Evolutionary conservation across 2,888 invertebrate species (phyloP), one percentile per base, ranked within the genome.

Genomic region (Metallyticus violacea): DNA sequence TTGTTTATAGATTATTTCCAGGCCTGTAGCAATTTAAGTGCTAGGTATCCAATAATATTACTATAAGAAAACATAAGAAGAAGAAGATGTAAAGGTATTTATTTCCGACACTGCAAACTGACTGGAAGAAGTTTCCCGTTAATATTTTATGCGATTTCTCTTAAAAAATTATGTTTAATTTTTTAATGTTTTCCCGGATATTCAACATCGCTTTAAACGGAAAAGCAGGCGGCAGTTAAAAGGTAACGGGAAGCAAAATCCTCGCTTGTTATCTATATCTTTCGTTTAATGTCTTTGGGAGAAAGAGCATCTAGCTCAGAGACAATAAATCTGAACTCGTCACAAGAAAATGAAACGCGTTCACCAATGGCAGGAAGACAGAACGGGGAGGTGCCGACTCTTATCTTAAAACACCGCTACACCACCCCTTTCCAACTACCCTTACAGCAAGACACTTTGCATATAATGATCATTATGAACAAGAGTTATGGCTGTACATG

Each of bases 311-410:
- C 40, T 62, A 62, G 40, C 9, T 9, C 82, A 22, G 83, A 7
- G 77, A 83, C 83, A 83, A 83, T 83, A 83, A 83, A 83, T 83
- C 83, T 83, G 77, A 83, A 83, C 83, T 83, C 83, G 76, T 83
- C 83, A 83, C 83, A 83, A 83, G 83, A 83, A 83, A 83, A 83
- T 83, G 83, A 83, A 83, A 83, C 83, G 83, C 77, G 83, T 29
- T 83, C 83, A 77, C 83, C 83, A 77, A 83, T 83, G 83, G 83
- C 83, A 83, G 62, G 7, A 7, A 27, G 62, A 26, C 28, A 78
- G 6, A n/a, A 25, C 26, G 27, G 7, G 29, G 26, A 29, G 83
- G 83, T 29, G n/a, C 77, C 28, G 77, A 29, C 83, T 77, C 77
- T 83, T 83, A 83, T 83, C 83, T 83, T 83, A 83, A 83, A 83